A percentile compares a stretch with the other conserved stretches of the same genome.
These are phyloP conservation scores for Conus canariensis DNA, from an alignment of 2,888 invertebrate species.

Conservation along the genomic window DNA sequence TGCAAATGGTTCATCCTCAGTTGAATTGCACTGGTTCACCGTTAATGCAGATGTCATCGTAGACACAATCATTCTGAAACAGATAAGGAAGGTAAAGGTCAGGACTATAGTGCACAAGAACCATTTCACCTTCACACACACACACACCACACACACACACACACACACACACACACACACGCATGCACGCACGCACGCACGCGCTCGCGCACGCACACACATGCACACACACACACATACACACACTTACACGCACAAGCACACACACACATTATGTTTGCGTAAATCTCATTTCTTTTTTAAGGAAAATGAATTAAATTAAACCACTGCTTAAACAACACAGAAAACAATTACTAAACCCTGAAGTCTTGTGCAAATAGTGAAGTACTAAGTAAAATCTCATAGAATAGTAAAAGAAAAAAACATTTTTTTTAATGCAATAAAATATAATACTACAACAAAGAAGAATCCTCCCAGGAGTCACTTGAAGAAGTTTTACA, in stretches of 20 bases:
- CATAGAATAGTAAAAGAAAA: too few species aligned
- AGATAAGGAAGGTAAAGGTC: neutral
- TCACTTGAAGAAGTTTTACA: too few species aligned
- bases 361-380: neutral
- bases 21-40: conserved; percentile 41
- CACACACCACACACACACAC: neutral
- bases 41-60: conserved; percentile 48
- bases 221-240: neutral
- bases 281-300: neutral
- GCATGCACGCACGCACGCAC: neutral
- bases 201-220: too few species aligned
- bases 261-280: too few species aligned
- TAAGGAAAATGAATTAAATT: too few species aligned
- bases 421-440: too few species aligned
- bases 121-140: neutral
- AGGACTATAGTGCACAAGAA: neutral
- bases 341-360: neutral
- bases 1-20: neutral
- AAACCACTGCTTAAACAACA: neutral
- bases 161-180: neutral
- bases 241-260: neutral
- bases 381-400: too few species aligned
- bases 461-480: too few species aligned
- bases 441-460: too few species aligned
- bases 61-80: conserved; percentile 41